Evolutionary conservation across 2,888 invertebrate genomes (phyloP), one percentile per base, ranked within the genome.

Genomic region (Tinea trinotella): DNA sequence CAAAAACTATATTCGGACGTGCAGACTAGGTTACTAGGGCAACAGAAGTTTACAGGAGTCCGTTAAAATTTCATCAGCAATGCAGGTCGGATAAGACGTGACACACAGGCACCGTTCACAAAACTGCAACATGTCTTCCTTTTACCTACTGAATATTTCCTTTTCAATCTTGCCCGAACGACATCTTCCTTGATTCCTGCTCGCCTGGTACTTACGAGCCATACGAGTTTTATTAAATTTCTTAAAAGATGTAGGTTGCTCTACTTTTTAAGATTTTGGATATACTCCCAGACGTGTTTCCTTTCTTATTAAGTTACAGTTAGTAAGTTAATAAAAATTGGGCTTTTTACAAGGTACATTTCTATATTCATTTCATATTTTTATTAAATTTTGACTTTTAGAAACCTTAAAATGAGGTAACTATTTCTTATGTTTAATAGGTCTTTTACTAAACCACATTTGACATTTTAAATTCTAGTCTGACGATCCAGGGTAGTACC

Each of bases 161-260:
- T 52, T 52, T 52, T 52, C 52, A 52, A 52, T 52, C 52, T 52
- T 35, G 46, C 17, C n/a, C 19, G 46, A 46, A 46, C 46, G 19
- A 46, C 19, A 10, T 46, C 46, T 10, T 46, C n/a, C 46, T 46
- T 46, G 18, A 19, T 46, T 46, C 15, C 46, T 46, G 46, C 15
- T 46, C 9, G 6, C 46, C 46, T 46, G 46, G 19, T 46, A 19
- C 46, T 19, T 10, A 44, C 15, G 3, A 9, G 19, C 40, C 13
- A 13, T 46, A 46, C 46, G 46, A 46, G 18, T 46, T 46, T 46
- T 46, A 46, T 46, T 46, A 46, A 46, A 46, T 46, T 46, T 46
- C 15, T 17, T 46, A 44, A 17, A 46, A 18, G 2, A 19, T 46
- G 46, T 46, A 3, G 18, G 18, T 46, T 46, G 18, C 19, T 19